These are phyloP conservation scores for Pinna nobilis DNA, from an alignment of 1,140 invertebrate species.

Conservation along the genomic window DNA sequence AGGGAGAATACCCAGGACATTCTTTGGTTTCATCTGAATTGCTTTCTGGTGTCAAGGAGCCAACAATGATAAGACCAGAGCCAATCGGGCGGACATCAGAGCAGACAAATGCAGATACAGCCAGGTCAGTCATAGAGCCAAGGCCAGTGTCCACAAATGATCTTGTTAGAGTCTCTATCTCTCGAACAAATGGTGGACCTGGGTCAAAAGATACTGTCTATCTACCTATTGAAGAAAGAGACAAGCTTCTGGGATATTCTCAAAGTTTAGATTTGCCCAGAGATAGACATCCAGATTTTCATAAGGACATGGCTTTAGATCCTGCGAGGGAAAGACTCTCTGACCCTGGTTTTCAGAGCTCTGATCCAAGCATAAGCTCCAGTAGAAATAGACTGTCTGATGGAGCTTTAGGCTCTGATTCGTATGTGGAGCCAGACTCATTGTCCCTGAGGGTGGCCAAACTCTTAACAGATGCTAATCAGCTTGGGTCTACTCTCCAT, in stretches of 20 bases:
- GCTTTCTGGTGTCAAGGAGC: no score
- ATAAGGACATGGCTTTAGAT: no score
- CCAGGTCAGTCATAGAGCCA: background rate
- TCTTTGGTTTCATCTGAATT: no score
- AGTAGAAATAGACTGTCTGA: background rate
- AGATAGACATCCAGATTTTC: no score
- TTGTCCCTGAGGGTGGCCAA: slow-evolving; percentile 41
- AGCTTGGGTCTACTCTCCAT: slow-evolving; percentile 33
- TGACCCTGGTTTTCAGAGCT: background rate
- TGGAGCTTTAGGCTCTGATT: background rate
- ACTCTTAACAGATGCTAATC: slow-evolving; percentile 34
- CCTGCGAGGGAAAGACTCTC: background rate
- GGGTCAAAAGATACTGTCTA: slow-evolving; percentile 9
- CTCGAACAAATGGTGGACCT: background rate
- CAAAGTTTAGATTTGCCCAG: background rate
- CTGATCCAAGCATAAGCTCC: background rate
- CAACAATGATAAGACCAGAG: background rate
- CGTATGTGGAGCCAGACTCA: slow-evolving; percentile 11
- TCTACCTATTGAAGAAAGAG: slow-evolving; percentile 36
- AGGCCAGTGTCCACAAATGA: background rate
- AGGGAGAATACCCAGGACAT: no score
- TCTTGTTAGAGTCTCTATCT: background rate
- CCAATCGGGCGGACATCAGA: background rate
- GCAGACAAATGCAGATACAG: no score
- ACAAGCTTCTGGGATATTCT: slow-evolving; percentile 15